Conservation (phyloP, 2,113 vertebrate species). For the Serinus canaria region DNA sequence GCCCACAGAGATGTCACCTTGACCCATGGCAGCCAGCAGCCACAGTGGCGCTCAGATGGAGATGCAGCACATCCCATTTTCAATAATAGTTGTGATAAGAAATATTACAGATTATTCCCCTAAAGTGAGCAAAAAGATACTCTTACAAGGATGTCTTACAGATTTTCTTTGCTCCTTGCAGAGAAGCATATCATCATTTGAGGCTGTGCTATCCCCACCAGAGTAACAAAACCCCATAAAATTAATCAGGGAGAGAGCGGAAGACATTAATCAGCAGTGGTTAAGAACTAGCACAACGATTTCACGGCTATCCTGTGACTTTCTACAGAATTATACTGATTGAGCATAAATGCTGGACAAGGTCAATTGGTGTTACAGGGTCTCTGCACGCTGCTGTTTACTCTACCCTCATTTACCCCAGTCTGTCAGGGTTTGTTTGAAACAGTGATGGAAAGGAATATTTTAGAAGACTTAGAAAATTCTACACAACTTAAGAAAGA, state of each 20-base stretch:
- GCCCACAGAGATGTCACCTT: background rate
- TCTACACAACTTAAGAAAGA: background rate
- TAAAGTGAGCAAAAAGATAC: background rate
- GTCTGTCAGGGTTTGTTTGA: background rate
- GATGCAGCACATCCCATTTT: background rate
- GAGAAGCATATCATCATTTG: background rate
- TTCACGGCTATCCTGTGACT: background rate
- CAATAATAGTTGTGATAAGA: background rate
- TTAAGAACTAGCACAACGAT: background rate
- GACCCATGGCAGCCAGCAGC: background rate
- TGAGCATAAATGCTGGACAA: background rate
- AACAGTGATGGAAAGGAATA: background rate
- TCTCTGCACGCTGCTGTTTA: background rate
- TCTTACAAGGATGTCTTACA: background rate
- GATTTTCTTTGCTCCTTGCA: background rate
- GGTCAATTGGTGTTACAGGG: background rate
- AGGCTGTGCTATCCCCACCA: background rate
- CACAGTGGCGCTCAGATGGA: background rate
- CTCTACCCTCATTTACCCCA: background rate
- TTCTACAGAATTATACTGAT: background rate
- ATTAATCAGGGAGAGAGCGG: background rate
- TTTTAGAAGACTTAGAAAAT: background rate
- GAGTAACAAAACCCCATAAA: slow-evolving; percentile 16
- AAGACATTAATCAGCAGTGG: background rate
- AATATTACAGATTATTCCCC: background rate